These are phyloP conservation scores for Hypotaenidia philippensis DNA, from an alignment of 2,797 vertebrate genomes.

Conservation along the genomic window DNA sequence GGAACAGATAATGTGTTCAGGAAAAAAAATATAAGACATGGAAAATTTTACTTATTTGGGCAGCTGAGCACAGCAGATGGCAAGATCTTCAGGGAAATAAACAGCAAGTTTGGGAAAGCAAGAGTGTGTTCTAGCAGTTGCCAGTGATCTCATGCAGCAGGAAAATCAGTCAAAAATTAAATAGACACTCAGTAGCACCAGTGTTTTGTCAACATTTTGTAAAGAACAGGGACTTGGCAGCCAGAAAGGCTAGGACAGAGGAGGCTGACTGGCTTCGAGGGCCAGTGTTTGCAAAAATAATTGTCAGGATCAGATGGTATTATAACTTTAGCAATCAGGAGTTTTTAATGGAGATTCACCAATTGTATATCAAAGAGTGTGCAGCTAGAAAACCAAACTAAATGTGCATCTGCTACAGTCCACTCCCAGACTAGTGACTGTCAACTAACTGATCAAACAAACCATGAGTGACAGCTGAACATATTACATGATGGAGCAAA, in stretches of 20 bases:
- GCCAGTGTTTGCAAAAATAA: constrained; percentile 61
- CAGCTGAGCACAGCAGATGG: constrained; percentile 70
- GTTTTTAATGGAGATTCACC: constrained; percentile 53
- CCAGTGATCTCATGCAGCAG: constrained; percentile 62
- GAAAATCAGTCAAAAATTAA: constrained; percentile 67
- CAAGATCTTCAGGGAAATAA: constrained; percentile 72
- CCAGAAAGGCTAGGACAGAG: constrained; percentile 42
- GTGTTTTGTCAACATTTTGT: constrained; percentile 75
- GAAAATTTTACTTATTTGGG: constrained; percentile 60
- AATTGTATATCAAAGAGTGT: neutral
- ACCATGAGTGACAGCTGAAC: neutral
- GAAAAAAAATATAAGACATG: constrained; percentile 25
- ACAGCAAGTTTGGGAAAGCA: constrained; percentile 72
- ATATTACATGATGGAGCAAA: neutral
- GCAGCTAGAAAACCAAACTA: constrained; percentile 6
- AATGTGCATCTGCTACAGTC: neutral
- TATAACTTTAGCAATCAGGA: constrained; percentile 53
- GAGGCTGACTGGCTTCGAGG: constrained; percentile 53
- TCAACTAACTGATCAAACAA: neutral
- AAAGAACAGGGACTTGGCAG: constrained; percentile 55
- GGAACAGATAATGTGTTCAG: constrained; percentile 29
- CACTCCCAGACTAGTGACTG: neutral
- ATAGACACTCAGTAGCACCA: constrained; percentile 67
- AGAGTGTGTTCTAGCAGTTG: constrained; percentile 71
- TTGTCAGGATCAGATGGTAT: constrained; percentile 67